phyloP scores from a whole-genome alignment of 2,797 vertebrate species.

The Dermochelys coriacea region DNA sequence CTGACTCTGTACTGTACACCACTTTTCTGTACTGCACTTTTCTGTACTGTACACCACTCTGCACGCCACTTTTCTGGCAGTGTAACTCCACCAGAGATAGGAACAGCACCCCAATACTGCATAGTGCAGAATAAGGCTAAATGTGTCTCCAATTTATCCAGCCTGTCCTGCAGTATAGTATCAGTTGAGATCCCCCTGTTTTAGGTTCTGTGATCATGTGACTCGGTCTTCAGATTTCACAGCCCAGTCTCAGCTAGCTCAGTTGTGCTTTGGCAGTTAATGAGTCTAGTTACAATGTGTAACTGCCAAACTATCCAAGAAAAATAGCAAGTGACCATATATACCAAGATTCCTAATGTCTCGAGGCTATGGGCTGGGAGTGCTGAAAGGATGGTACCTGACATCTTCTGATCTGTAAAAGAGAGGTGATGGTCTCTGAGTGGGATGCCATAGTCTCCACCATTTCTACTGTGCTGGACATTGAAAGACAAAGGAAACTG shows the following conservation, averaged over 20 bases:
- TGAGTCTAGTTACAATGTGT: fast-evolving
- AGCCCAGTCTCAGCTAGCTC: not conserved
- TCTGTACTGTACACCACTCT: not conserved
- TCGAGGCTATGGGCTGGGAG: not conserved
- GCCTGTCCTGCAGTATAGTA: not conserved
- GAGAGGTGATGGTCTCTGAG: not conserved
- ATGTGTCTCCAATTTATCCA: not conserved
- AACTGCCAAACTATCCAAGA: not conserved
- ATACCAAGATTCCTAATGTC: fast-evolving
- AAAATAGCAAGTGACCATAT: fast-evolving
- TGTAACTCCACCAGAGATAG: not conserved
- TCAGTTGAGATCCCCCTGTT: not conserved
- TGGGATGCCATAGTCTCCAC: not conserved
- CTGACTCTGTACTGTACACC: not conserved
- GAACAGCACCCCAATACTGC: not conserved
- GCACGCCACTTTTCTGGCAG: not conserved
- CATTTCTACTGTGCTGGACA: not conserved
- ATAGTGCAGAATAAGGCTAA: not conserved
- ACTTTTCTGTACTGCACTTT: no score
- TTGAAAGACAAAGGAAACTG: not conserved
- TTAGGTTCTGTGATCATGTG: not conserved
- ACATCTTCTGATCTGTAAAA: fast-evolving
- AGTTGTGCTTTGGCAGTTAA: not conserved
- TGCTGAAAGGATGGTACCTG: fast-evolving
- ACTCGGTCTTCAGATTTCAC: not conserved